phyloP scores from a whole-genome alignment of 2,888 invertebrate genomes.

The Platyscelio sp. region DNA sequence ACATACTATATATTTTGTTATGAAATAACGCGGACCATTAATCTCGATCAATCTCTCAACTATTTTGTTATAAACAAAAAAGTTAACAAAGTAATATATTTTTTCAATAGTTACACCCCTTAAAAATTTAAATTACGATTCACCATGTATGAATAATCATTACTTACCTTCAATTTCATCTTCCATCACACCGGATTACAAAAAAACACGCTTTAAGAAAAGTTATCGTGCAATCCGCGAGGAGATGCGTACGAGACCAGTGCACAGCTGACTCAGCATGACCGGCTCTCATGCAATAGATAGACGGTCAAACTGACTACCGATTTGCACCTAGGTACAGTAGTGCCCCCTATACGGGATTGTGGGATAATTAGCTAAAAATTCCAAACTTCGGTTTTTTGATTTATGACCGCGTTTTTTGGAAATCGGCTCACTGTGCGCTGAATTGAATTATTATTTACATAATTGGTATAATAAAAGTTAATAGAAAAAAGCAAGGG shows the following conservation, averaged over 20 bases:
- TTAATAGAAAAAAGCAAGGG: too few species aligned
- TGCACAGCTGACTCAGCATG: background rate
- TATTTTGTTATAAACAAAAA: too few species aligned
- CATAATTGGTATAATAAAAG: too few species aligned
- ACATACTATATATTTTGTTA: background rate
- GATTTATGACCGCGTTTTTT: constrained; percentile 24
- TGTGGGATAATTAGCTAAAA: constrained; percentile 1
- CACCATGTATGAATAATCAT: background rate
- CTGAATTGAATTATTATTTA: too few species aligned
- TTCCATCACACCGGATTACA: background rate
- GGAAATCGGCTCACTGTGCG: constrained; percentile 11
- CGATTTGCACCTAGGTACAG: background rate
- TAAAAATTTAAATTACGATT: background rate
- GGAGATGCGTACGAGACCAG: constrained; percentile 1
- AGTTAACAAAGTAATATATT: background rate
- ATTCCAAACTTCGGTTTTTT: constrained; percentile 4
- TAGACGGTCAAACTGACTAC: background rate
- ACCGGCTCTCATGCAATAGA: background rate
- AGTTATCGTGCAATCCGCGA: background rate
- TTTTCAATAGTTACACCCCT: background rate
- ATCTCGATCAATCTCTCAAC: background rate
- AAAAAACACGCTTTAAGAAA: background rate
- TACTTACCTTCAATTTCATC: background rate
- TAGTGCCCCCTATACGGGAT: constrained; percentile 4
- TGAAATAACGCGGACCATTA: background rate